A percentile compares a stretch with the other conserved stretches of the same genome.
phyloP scores from a whole-genome alignment of 1,140 invertebrate genomes.

The Trichomalopsis sarcophagae region DNA sequence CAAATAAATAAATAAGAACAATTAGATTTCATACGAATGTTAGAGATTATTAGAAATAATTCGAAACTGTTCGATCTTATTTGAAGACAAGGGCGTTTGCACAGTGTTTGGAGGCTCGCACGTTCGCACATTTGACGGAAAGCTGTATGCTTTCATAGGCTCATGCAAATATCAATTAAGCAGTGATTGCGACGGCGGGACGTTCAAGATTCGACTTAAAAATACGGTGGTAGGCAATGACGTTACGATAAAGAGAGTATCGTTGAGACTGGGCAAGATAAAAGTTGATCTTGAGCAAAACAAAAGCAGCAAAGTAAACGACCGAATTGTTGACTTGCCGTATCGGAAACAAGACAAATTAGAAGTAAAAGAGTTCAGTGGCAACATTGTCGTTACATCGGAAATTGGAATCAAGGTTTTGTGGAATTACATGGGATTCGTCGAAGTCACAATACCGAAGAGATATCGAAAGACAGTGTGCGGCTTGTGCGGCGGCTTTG shows the following conservation, averaged over 20 bases:
- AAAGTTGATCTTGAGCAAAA: slow-evolving; percentile 91
- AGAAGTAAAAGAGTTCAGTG: slow-evolving; percentile 77
- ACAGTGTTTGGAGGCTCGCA: slow-evolving; percentile 95
- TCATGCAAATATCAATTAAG: slow-evolving; percentile 92
- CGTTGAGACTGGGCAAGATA: slow-evolving; percentile 81
- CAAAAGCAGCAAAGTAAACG: slow-evolving; percentile 90
- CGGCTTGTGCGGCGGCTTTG: slow-evolving; percentile 95
- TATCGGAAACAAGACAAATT: slow-evolving; percentile 74
- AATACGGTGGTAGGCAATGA: slow-evolving; percentile 89
- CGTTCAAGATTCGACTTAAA: slow-evolving; percentile 90
- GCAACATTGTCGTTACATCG: slow-evolving; percentile 80
- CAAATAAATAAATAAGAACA: slow-evolving; percentile 51
- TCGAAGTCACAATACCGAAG: slow-evolving; percentile 90
- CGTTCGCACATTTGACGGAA: slow-evolving; percentile 95
- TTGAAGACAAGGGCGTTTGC: slow-evolving; percentile 87
- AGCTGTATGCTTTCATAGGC: slow-evolving; percentile 93
- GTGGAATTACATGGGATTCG: slow-evolving; percentile 94
- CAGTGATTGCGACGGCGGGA: slow-evolving; percentile 85
- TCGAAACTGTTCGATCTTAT: slow-evolving; percentile 58
- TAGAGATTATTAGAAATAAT: slow-evolving; percentile 19
- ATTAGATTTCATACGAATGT: neutral
- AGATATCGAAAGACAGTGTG: slow-evolving; percentile 86
- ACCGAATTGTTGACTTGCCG: slow-evolving; percentile 82
- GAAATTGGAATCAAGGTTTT: slow-evolving; percentile 86
- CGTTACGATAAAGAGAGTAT: slow-evolving; percentile 90